These are phyloP conservation scores for Eclectus roratus DNA, from an alignment of 2,113 vertebrate species.

Conservation along the genomic window DNA sequence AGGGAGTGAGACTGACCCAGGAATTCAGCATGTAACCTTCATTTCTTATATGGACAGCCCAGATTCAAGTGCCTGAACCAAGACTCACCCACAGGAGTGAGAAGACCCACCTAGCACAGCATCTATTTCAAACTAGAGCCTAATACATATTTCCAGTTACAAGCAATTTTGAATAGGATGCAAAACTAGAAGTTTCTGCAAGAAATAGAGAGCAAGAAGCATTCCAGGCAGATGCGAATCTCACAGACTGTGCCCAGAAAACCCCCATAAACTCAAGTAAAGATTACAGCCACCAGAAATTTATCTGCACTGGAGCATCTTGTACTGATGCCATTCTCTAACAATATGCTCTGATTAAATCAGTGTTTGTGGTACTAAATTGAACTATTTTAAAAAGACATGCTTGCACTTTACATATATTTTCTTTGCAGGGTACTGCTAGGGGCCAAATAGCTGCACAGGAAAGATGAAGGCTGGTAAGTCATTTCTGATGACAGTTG, in stretches of 20 bases:
- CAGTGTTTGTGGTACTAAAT: not conserved
- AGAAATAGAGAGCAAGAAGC: not conserved
- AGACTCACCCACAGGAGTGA: fast-evolving
- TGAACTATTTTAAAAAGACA: not conserved
- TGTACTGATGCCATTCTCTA: not conserved
- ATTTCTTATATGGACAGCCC: not conserved
- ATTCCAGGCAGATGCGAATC: not conserved
- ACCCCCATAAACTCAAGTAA: not conserved
- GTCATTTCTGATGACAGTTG: not conserved
- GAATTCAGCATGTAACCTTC: not conserved
- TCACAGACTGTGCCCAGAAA: not conserved
- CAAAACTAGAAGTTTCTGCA: not conserved
- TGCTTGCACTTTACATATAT: not conserved
- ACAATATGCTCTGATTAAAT: not conserved
- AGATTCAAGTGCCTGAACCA: not conserved
- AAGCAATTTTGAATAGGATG: not conserved
- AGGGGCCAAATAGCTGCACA: not conserved
- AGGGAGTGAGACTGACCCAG: not conserved
- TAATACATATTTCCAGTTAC: not conserved
- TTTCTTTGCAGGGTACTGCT: not conserved
- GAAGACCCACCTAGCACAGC: not conserved
- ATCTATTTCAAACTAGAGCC: not conserved
- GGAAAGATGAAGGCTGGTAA: not conserved
- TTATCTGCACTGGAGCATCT: not conserved
- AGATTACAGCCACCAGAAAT: not conserved